Evolutionary conservation across 2,888 invertebrate species (phyloP), one percentile per base, ranked within the genome.

Genomic region (Caenorhabditis zanzibari): DNA sequence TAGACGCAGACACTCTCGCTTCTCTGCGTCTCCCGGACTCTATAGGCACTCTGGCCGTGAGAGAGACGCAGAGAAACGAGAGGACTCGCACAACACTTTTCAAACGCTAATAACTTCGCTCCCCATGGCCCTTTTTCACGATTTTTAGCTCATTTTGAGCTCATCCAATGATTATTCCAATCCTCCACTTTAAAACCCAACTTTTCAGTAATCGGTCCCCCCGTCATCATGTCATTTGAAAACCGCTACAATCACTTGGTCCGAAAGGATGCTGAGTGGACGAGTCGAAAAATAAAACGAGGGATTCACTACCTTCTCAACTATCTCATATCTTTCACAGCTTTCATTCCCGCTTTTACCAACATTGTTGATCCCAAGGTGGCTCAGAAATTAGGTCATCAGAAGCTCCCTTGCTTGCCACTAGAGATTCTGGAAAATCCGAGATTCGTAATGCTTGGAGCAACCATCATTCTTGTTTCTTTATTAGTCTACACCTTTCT

Each of bases 241-340:
- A 59, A 61, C 16, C 58, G 61, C 7, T 72, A 72, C 35, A 59
- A 72, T n/a, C 6, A 35, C 16, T 7, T 72, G 24, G 72, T 72
- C 2, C 49, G 72, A 2, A 0, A 5, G 12, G 72, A 72, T 24
- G 16, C 58, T 5, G 47, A 47, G 5, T 22, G n/a, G 0, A 16
- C n/a, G 0, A 47, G n/a, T 14, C 32, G 72, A 7, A 47, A 41
- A 49, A 49, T 59, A 7, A 72, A 72, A 49, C 14, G 72, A 32
- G n/a, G 9, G 14, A 22, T 72, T 44, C 35, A 35, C 14, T 16
- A 49, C 14, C 7, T 32, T 4, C 1, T 49, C 6, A 72, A 59
- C 61, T 72, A 49, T 28, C 9, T 69, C 19, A 9, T 41, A n/a
- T 10, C 41, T 0, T 24, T 58, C 9, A 5, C 41, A 2, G 16